These are phyloP conservation scores for Aporrectodea caliginosa DNA, from an alignment of 1,140 invertebrate genomes.

Conservation along the genomic window DNA sequence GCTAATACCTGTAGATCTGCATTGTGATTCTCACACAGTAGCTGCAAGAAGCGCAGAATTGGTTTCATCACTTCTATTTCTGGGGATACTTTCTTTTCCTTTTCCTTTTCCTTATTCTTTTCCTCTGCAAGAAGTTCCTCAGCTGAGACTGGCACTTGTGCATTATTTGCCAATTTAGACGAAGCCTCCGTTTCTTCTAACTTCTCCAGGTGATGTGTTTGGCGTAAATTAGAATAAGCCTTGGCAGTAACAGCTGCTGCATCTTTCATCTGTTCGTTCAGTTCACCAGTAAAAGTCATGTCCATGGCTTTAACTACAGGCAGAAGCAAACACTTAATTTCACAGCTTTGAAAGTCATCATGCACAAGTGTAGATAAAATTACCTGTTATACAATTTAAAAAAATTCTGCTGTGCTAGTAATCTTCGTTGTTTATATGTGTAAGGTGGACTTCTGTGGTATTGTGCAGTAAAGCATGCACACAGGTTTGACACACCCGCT, in stretches of 20 bases:
- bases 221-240: constrained; percentile 62
- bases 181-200: not conserved
- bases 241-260: constrained; percentile 68
- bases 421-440: too few species aligned
- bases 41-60: constrained; percentile 89
- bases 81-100: constrained; percentile 68
- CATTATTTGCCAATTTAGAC: not conserved
- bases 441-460: too few species aligned
- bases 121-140: not conserved
- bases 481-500: too few species aligned
- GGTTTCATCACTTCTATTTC: constrained; percentile 94
- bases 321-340: too few species aligned
- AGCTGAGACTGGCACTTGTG: not conserved
- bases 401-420: too few species aligned
- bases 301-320: too few species aligned
- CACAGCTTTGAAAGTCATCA: too few species aligned
- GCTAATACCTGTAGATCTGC: constrained; percentile 88
- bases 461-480: too few species aligned
- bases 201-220: constrained; percentile 17
- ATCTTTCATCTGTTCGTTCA: constrained; percentile 71
- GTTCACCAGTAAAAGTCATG: constrained; percentile 71
- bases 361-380: too few species aligned
- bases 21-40: constrained; percentile 99
- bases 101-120: not conserved
- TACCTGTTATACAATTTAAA: too few species aligned